Percentiles rank a stretch among this genome's conserved stretches.
Conservation (phyloP, 2,797 vertebrate genomes). For the Sarcophilus harrisii region DNA sequence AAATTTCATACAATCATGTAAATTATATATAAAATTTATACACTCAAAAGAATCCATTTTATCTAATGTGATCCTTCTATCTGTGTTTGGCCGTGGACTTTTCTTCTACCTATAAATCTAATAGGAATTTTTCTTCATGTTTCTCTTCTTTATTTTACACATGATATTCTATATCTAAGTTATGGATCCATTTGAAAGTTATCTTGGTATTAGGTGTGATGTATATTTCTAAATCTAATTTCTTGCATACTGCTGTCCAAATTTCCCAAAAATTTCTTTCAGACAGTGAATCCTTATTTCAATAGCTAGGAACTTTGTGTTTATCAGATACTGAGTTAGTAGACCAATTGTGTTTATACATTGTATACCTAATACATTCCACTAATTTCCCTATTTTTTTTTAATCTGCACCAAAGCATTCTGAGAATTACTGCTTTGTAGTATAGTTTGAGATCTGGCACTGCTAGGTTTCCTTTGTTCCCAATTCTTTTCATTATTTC, state of each 20-base stretch:
- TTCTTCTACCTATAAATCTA: background rate
- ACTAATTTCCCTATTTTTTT: background rate
- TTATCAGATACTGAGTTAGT: background rate
- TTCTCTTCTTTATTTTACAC: background rate
- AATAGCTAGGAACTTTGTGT: background rate
- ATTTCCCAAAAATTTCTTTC: background rate
- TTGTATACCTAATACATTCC: background rate
- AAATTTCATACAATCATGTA: background rate
- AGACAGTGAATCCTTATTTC: background rate
- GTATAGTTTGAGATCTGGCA: background rate
- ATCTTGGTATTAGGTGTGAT: background rate
- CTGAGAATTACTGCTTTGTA: background rate
- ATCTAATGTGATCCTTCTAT: background rate
- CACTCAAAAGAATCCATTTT: background rate
- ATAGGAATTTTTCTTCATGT: background rate
- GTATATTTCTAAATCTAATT: background rate
- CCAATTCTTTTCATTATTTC: background rate
- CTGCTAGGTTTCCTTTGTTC: background rate
- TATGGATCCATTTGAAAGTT: background rate
- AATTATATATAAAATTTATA: background rate
- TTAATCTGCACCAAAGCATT: background rate
- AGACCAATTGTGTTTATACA: background rate
- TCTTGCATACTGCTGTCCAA: background rate
- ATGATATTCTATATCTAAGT: background rate
- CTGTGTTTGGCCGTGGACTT: background rate